Percentiles rank a stretch among this genome's conserved stretches.
phyloP scores from a whole-genome alignment of 2,888 invertebrate species.

The Agriopis marginaria region DNA sequence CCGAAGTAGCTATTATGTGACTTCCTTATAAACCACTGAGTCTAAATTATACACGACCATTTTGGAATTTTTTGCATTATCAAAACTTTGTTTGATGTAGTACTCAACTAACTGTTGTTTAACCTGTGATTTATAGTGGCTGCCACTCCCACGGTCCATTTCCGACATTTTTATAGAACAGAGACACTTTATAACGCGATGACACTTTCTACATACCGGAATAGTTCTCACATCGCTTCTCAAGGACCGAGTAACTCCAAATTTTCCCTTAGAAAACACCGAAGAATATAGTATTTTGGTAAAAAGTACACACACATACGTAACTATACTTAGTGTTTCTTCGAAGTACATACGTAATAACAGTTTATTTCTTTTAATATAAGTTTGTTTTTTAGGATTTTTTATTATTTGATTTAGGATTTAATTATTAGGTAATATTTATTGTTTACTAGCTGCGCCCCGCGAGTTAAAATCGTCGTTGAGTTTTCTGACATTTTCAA shows the following conservation, averaged over 20 bases:
- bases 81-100: slow-evolving; percentile 25
- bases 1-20: slow-evolving; percentile 6
- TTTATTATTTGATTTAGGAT: too few relatives aligned
- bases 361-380: too few relatives aligned
- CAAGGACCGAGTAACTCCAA: slow-evolving; percentile 18
- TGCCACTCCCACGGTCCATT: slow-evolving; percentile 46
- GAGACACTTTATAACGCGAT: slow-evolving; percentile 19
- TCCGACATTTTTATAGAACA: slow-evolving; percentile 36
- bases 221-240: slow-evolving; percentile 27
- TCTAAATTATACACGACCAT: slow-evolving; percentile 11
- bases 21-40: slow-evolving; percentile 5
- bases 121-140: slow-evolving; percentile 20
- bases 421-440: too few relatives aligned
- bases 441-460: too few relatives aligned
- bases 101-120: slow-evolving; percentile 13
- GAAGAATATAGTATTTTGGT: not conserved
- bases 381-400: too few relatives aligned
- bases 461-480: too few relatives aligned
- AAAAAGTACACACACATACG: too few relatives aligned
- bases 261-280: not conserved
- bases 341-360: too few relatives aligned
- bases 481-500: too few relatives aligned
- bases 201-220: slow-evolving; percentile 53
- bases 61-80: slow-evolving; percentile 17
- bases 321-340: too few relatives aligned